Percentiles rank a stretch among this genome's conserved stretches.
These are phyloP conservation scores for rat (Rattus norvegicus) DNA, from an alignment of 2,113 vertebrate species.

Conservation along the genomic window DNA sequence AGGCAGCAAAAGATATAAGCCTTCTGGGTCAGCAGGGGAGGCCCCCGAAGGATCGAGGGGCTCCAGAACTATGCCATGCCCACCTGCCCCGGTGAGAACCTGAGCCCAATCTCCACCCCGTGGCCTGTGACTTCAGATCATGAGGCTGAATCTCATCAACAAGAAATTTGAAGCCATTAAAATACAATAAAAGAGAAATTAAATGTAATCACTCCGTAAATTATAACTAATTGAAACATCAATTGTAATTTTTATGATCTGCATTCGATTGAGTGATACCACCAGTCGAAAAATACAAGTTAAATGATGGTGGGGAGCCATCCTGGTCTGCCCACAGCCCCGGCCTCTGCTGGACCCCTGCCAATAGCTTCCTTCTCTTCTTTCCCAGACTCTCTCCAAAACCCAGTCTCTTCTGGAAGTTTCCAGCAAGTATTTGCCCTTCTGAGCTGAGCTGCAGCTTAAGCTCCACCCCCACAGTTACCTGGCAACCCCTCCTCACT, in stretches of 20 bases:
- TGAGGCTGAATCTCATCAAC: conserved; percentile 79
- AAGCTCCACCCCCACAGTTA: too few relatives aligned
- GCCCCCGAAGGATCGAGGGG: background rate
- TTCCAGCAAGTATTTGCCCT: background rate
- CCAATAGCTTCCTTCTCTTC: background rate
- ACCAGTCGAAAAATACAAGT: conserved; percentile 26
- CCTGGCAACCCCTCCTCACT: too few relatives aligned
- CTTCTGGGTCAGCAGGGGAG: background rate
- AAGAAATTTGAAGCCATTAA: conserved; percentile 83
- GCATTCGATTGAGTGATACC: conserved; percentile 63
- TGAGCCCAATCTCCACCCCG: background rate
- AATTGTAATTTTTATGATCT: conserved; percentile 82
- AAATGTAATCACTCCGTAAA: conserved; percentile 83
- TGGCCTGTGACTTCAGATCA: conserved; percentile 44
- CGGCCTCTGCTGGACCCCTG: background rate
- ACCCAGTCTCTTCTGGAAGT: background rate
- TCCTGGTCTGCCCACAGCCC: background rate
- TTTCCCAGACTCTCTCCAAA: background rate
- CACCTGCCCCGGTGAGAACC: background rate
- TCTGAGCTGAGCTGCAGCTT: too few relatives aligned
- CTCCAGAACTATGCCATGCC: background rate
- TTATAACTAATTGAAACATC: conserved; percentile 86
- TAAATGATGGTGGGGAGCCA: background rate
- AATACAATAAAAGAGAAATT: conserved; percentile 85
- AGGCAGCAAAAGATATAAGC: background rate